Percentiles rank a stretch among this genome's conserved stretches.
phyloP scores from a whole-genome alignment of 2,888 invertebrate genomes.

The Odontocolon sp. region DNA sequence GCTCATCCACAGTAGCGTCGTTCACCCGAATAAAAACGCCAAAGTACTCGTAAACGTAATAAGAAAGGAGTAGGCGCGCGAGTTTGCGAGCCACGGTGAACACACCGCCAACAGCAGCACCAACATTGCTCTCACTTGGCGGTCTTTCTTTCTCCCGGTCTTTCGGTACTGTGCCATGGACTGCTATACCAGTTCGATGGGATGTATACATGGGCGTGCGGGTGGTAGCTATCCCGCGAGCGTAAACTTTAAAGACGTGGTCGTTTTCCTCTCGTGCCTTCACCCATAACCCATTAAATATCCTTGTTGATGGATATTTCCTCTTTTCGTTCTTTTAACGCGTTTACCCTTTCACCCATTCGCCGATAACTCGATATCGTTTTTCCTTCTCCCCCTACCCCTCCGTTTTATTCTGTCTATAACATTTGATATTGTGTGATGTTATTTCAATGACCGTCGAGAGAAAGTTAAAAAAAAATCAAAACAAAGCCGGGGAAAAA shows the following conservation, averaged over 20 bases:
- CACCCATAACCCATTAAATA: slow-evolving; percentile 49
- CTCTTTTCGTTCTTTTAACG: slow-evolving; percentile 41
- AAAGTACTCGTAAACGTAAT: slow-evolving; percentile 54
- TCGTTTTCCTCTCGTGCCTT: slow-evolving; percentile 50
- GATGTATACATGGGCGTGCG: slow-evolving; percentile 31
- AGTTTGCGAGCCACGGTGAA: slow-evolving; percentile 26
- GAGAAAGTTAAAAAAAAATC: too few relatives aligned
- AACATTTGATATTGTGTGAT: background rate
- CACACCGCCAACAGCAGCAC: slow-evolving; percentile 7
- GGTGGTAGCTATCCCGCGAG: slow-evolving; percentile 35
- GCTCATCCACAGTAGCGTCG: slow-evolving; percentile 31
- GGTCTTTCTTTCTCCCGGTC: slow-evolving; percentile 31
- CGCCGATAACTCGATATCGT: slow-evolving; percentile 13
- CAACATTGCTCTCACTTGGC: slow-evolving; percentile 5
- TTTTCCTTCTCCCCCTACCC: background rate
- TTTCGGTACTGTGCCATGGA: slow-evolving; percentile 14
- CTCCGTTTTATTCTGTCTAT: background rate
- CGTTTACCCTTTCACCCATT: slow-evolving; percentile 34
- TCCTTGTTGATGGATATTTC: slow-evolving; percentile 52
- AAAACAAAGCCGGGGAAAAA: too few relatives aligned
- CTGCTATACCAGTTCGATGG: slow-evolving; percentile 16
- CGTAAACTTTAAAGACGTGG: slow-evolving; percentile 59
- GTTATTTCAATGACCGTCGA: background rate
- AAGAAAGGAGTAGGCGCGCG: slow-evolving; percentile 50
- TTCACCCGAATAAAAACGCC: slow-evolving; percentile 32